Evolutionary conservation across 2,797 vertebrate genomes (phyloP), one percentile per base, ranked within the genome.

Genomic region (Clamator glandarius): DNA sequence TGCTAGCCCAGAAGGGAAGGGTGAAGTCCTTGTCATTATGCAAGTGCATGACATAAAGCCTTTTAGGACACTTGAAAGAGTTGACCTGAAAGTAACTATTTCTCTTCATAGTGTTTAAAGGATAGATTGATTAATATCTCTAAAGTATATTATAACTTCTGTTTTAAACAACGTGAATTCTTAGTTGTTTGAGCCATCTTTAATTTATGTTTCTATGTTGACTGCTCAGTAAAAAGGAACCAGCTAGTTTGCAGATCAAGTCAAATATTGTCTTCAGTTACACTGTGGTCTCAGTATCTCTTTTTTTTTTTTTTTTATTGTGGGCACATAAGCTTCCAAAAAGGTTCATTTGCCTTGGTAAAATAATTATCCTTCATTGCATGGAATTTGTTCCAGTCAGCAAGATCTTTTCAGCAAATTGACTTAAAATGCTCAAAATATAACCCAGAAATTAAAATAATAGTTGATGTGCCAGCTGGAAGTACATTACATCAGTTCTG

Each of bases 141-240:
- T 33, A 59, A 41, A 2, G 14, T 4, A 46, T 3, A 3, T 31
- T 62, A n/a, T 44, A 77, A 63, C 4, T 55, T 54, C 15, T 61
- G 2, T 15, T 84, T 91, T 50, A 61, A 87, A 61, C 14, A 76
- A 42, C 33, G 15, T 74, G 33, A 70, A 85, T 59, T 76, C 16
- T 51, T 73, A 46, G 39, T 74, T 78, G 7, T 50, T 84, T 90
- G n/a, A 63, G 5, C 7, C 6, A 20, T 36, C 15, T 68, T 84
- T 23, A 69, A 15, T 29, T 0, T 0, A 33, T 42, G 10, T 3
- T 64, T 81, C 2, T 29, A 64, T 3, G 3, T 19, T 69, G 7
- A 76, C 17, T 48, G 9, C 12, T 21, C 14, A 4, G 3, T 57
- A 51, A 91, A 39, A 88, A 48, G 5, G 23, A 87, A 44, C 19